A percentile compares a stretch with the other conserved stretches of the same genome.
Conservation (phyloP, 2,113 vertebrate species). For the Antechinus flavipes region DNA sequence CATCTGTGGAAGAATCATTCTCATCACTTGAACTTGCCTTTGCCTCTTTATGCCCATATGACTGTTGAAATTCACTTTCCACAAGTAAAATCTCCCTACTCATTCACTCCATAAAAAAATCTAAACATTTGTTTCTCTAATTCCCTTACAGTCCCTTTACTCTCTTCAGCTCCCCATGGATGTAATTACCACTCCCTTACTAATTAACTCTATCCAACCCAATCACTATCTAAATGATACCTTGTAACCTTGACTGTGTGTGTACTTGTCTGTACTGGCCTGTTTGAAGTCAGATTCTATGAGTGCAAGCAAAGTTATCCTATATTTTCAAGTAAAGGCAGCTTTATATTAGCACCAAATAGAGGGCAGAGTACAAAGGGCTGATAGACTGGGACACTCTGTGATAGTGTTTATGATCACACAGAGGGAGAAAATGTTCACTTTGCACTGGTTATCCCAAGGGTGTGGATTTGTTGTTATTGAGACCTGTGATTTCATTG, state of each 20-base stretch:
- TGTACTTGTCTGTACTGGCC: not conserved
- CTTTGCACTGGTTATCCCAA: not conserved
- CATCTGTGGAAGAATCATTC: not conserved
- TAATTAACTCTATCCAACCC: slow-evolving; percentile 49
- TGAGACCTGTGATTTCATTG: not conserved
- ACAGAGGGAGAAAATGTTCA: slow-evolving; percentile 18
- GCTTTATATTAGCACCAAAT: not conserved
- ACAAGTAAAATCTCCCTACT: slow-evolving; percentile 1
- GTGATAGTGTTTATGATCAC: slow-evolving; percentile 5
- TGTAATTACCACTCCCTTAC: slow-evolving; percentile 26
- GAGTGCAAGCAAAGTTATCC: slow-evolving; percentile 20
- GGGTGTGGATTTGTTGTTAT: not conserved
- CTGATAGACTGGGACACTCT: not conserved
- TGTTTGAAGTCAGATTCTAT: slow-evolving; percentile 27
- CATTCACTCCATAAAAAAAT: slow-evolving; percentile 12
- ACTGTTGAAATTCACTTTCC: not conserved
- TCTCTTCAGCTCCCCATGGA: slow-evolving; percentile 14
- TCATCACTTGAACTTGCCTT: not conserved
- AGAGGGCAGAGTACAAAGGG: not conserved
- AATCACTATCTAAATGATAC: slow-evolving; percentile 31
- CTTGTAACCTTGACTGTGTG: not conserved
- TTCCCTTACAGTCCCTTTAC: not conserved
- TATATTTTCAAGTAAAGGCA: slow-evolving; percentile 10
- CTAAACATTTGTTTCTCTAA: slow-evolving; percentile 34
- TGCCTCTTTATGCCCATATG: not conserved